Percentiles rank a stretch among this genome's conserved stretches.
Conservation (phyloP, 2,797 vertebrate genomes). For the Diglossa cyanea region DNA sequence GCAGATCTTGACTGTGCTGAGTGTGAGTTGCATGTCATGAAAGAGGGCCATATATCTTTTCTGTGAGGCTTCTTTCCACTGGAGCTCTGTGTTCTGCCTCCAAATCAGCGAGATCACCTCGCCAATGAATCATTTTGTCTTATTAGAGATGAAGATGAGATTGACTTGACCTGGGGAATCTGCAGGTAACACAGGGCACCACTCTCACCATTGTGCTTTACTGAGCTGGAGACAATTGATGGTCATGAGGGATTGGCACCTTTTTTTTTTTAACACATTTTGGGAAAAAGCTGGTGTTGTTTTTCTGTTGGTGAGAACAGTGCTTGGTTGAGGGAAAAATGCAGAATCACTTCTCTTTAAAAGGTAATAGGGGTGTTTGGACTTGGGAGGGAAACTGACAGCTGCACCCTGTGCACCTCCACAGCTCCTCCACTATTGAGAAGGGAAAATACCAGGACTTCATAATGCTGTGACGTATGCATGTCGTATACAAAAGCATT, state of each 20-base stretch:
- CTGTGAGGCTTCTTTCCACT: neutral
- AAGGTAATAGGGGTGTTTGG: neutral
- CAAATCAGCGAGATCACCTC: neutral
- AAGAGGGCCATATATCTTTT: neutral
- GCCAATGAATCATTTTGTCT: neutral
- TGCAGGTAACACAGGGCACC: neutral
- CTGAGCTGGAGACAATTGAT: neutral
- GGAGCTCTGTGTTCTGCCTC: neutral
- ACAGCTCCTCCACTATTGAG: neutral
- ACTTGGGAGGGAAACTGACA: neutral
- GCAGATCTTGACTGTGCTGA: neutral
- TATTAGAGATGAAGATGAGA: conserved; percentile 9
- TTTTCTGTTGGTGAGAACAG: neutral
- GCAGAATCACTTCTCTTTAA: neutral
- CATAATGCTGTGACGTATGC: neutral
- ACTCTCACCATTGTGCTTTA: neutral
- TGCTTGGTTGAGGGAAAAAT: neutral
- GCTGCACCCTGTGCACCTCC: neutral
- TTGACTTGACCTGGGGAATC: neutral
- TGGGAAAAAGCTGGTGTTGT: neutral
- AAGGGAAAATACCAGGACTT: neutral
- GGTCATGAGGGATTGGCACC: neutral
- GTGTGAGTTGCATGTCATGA: neutral
- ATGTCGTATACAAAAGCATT: neutral
- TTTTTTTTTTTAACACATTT: neutral